These are phyloP conservation scores for Trichacis sp. DNA, from an alignment of 2,888 invertebrate species.

Conservation along the genomic window DNA sequence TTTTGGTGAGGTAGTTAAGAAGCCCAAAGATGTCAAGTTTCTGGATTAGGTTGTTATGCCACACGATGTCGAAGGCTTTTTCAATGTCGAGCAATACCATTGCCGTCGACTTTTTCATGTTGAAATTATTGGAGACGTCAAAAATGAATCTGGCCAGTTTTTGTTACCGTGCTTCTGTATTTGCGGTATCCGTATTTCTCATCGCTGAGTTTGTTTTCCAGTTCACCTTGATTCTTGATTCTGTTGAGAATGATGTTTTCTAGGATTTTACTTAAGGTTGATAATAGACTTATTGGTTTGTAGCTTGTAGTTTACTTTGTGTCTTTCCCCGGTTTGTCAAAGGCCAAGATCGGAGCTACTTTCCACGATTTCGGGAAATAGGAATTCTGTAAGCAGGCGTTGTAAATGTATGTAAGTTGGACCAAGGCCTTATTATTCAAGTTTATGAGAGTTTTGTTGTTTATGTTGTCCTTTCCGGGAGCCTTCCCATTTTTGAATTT, in stretches of 20 bases:
- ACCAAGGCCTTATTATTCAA: constrained; percentile 17
- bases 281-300: constrained; percentile 24
- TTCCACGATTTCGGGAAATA: constrained; percentile 26
- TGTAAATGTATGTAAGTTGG: constrained; percentile 21
- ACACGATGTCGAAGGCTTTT: no score
- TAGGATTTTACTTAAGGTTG: constrained; percentile 42
- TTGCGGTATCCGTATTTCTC: constrained; percentile 48
- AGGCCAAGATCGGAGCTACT: constrained; percentile 17
- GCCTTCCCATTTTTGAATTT: no score
- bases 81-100: no score
- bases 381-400: constrained; percentile 9
- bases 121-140: constrained; percentile 39
- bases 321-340: constrained; percentile 25
- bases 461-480: constrained; percentile 24
- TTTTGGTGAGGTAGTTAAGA: constrained; percentile 6
- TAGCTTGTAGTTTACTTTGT: constrained; percentile 7
- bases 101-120: constrained; percentile 39
- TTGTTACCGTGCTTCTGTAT: constrained; percentile 40
- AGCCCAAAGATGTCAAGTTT: constrained; percentile 3
- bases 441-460: constrained; percentile 24
- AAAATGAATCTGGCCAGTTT: constrained; percentile 44
- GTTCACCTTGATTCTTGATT: constrained; percentile 22
- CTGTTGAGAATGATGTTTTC: no score
- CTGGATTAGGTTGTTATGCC: constrained; percentile 38
- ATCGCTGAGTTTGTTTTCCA: constrained; percentile 26